These are phyloP conservation scores for Acestrorhynchus altus DNA, from an alignment of 2,797 vertebrate species.

Conservation along the genomic window DNA sequence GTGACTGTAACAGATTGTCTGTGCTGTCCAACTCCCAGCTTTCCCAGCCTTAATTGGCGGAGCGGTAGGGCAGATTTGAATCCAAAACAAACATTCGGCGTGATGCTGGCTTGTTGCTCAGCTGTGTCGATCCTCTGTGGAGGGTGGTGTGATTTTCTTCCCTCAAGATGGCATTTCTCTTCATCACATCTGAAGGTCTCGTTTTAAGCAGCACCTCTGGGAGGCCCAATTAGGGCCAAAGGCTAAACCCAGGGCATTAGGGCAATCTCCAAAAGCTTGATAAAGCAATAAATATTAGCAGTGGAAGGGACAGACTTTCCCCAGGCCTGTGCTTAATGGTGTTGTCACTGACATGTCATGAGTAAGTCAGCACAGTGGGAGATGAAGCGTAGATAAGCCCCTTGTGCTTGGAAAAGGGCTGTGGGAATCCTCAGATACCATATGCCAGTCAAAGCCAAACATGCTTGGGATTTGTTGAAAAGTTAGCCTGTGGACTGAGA, in stretches of 20 bases:
- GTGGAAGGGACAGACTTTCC: background rate
- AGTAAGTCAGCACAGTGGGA: slow-evolving; percentile 34
- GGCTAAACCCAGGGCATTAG: slow-evolving; percentile 9
- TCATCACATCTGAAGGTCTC: slow-evolving; percentile 64
- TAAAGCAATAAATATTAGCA: slow-evolving; percentile 24
- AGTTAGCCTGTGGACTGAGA: slow-evolving; percentile 51
- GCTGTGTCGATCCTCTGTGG: slow-evolving; percentile 18
- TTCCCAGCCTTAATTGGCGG: slow-evolving; percentile 22
- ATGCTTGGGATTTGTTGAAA: slow-evolving; percentile 57
- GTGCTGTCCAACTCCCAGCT: slow-evolving; percentile 30
- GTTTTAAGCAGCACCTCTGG: slow-evolving; percentile 56
- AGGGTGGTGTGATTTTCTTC: slow-evolving; percentile 44
- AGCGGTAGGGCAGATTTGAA: slow-evolving; percentile 15
- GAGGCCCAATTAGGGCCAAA: slow-evolving; percentile 43
- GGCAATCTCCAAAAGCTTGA: slow-evolving; percentile 15
- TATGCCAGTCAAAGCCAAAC: slow-evolving; percentile 55
- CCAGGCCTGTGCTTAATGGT: slow-evolving; percentile 21
- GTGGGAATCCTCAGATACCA: slow-evolving; percentile 44
- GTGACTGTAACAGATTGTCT: slow-evolving; percentile 8
- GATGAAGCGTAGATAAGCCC: slow-evolving; percentile 52
- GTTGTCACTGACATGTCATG: slow-evolving; percentile 46
- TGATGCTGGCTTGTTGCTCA: slow-evolving; percentile 20
- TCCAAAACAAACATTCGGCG: slow-evolving; percentile 55
- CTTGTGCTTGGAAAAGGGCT: slow-evolving; percentile 16
- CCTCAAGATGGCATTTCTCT: slow-evolving; percentile 69